These are phyloP conservation scores for Drosophila littoralis DNA, from an alignment of 1,140 invertebrate genomes.

Conservation along the genomic window DNA sequence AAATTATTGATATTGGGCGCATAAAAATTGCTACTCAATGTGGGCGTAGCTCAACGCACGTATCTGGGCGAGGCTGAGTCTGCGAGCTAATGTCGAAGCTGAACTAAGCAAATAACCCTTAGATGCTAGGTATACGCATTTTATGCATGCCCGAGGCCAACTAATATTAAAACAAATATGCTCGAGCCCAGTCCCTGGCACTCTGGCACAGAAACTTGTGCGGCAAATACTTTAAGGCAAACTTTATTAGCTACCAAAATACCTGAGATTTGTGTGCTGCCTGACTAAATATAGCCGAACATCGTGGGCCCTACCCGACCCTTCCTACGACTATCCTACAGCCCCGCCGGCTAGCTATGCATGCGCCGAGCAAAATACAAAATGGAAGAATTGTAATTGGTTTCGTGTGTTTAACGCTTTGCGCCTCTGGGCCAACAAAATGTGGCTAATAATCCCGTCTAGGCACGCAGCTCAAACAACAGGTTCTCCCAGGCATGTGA, in stretches of 20 bases:
- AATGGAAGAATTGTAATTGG: constrained; percentile 69
- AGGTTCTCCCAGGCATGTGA: constrained; percentile 5
- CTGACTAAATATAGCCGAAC: constrained; percentile 31
- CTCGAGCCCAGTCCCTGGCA: constrained; percentile 22
- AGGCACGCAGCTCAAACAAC: constrained; percentile 62
- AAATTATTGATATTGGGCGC: constrained; percentile 77
- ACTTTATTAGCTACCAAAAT: constrained; percentile 79
- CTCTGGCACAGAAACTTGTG: constrained; percentile 43
- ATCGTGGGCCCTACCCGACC: neutral
- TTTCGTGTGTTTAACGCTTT: constrained; percentile 80
- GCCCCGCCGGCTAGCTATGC: constrained; percentile 19
- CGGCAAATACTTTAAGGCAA: constrained; percentile 79
- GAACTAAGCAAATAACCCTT: constrained; percentile 68
- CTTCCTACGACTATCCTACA: neutral
- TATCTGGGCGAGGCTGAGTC: constrained; percentile 10
- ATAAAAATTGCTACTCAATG: constrained; percentile 71
- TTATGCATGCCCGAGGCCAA: constrained; percentile 63
- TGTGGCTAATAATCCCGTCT: constrained; percentile 60
- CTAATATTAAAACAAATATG: constrained; percentile 81
- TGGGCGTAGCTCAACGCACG: constrained; percentile 39
- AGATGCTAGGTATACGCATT: constrained; percentile 50
- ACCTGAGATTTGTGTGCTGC: constrained; percentile 73
- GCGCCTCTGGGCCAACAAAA: constrained; percentile 49
- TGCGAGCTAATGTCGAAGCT: constrained; percentile 29
- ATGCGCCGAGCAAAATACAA: constrained; percentile 28